phyloP scores from a whole-genome alignment of 2,113 vertebrate species.

The Zeus faber region DNA sequence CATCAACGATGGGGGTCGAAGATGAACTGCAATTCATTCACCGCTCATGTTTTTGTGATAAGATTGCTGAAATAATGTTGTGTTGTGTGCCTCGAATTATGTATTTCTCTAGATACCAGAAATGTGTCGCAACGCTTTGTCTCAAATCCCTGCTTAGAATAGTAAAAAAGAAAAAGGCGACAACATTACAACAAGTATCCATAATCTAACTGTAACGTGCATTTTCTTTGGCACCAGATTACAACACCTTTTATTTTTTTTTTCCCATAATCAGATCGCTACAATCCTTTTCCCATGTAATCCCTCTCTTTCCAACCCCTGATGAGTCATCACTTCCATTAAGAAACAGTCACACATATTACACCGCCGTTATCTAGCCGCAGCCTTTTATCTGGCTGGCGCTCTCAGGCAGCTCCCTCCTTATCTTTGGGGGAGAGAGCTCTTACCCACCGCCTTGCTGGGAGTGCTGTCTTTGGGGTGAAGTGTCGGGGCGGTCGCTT shows the following conservation, averaged over 20 bases:
- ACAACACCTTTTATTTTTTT: slow-evolving; percentile 16
- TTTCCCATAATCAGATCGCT: slow-evolving; percentile 13
- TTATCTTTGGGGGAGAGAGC: slow-evolving; percentile 50
- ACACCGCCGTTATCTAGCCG: slow-evolving; percentile 45
- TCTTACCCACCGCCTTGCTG: slow-evolving; percentile 37
- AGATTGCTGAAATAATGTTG: too few species aligned
- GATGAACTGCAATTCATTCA: too few species aligned
- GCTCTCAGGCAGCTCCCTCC: slow-evolving; percentile 33
- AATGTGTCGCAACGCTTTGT: too few species aligned
- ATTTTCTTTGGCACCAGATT: too few species aligned
- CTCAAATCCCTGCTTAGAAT: too few species aligned
- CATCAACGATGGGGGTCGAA: too few species aligned
- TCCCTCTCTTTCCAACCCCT: slow-evolving; percentile 13
- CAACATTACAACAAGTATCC: too few species aligned
- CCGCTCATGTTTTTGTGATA: too few species aligned
- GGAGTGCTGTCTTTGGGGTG: slow-evolving; percentile 28
- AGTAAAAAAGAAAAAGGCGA: too few species aligned
- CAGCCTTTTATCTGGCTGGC: slow-evolving; percentile 42
- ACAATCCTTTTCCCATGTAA: slow-evolving; percentile 48
- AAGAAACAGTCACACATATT: slow-evolving; percentile 52
- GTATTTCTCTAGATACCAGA: too few species aligned
- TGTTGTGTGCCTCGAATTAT: too few species aligned
- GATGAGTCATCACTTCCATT: slow-evolving; percentile 55
- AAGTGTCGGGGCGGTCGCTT: slow-evolving; percentile 5
- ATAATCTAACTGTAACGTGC: too few species aligned